Base-by-base conservation (phyloP, 1,140 invertebrate genomes). In the Harpegnathos saltator region DNA sequence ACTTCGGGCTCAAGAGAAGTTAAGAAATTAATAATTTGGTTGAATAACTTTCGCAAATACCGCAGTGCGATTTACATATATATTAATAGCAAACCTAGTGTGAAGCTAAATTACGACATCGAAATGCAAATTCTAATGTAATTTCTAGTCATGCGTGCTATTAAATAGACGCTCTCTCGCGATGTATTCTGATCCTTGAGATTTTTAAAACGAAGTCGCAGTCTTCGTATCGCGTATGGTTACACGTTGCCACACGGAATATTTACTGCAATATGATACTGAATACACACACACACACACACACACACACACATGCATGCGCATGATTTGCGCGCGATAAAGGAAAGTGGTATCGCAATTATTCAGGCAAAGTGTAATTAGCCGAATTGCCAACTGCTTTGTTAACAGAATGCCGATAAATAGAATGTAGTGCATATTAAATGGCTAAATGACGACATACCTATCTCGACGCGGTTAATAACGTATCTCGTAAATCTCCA, bases 11-110 rank as follows among this genome's bases (percentile, higher is more conserved):
- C 69, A 24, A 72, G 62, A 38, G 22, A 85, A 72, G 62, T 72
- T 84, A 72, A 66, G 65, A 72, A 63, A 78, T 85, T 85, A 84
- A 85, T 71, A 80, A 80, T 80, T 80, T 71, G 65, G 65, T 71
- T 71, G 75, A 80, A 80, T 71, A 80, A 80, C 75, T 80, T 71
- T 80, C 38, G 75, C 75, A 58, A 80, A 80, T 54, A 71, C 63
- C 75, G 33, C 33, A 17, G 65, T 58, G 38, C 69, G 58, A 80
- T 80, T 80, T 80, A 80, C 75, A 80, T 80, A 58, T 68, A 80
- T 80, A 80, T 80, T 80, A 80, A 80, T 80, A 71, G 14, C 52
- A 71, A 80, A 80, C 75, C 75, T 52, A 80, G 75, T 80, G 75
- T 80, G 52, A 80, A 54, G 69, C 22, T 71, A 80, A 71, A 80